Evolutionary conservation across 2,888 invertebrate genomes (phyloP).

Genomic region (Drosophila monieri): DNA sequence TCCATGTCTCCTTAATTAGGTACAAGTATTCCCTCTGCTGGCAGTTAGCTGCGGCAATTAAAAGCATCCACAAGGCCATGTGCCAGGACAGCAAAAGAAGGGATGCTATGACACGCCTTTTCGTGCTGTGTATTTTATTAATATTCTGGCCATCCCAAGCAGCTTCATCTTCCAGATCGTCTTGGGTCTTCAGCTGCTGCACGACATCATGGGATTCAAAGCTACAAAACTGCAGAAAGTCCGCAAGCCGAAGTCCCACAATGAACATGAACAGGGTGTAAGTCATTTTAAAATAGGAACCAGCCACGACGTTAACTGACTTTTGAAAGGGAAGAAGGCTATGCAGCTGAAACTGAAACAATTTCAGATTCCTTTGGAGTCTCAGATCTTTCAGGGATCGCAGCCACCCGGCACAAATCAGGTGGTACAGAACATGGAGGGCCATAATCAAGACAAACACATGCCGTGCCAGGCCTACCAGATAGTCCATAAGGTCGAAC

Average conservation of each 20-base stretch:
- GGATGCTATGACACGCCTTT: not conserved
- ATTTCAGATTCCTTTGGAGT: not conserved
- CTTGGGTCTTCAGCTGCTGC: conserved; percentile 10
- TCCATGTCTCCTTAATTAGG: conserved; percentile 6
- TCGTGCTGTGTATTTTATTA: not conserved
- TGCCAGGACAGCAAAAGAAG: conserved; percentile 37
- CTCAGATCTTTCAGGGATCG: conserved; percentile 32
- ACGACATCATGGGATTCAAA: conserved; percentile 28
- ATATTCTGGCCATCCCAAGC: conserved; percentile 31
- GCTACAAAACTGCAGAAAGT: conserved; percentile 9
- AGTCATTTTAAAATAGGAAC: conserved; percentile 41
- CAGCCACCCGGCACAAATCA: conserved; percentile 48
- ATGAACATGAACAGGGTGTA: conserved; percentile 20
- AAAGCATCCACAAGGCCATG: conserved; percentile 31
- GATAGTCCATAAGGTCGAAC: not conserved
- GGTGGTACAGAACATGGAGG: conserved; percentile 41
- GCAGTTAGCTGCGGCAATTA: conserved; percentile 44
- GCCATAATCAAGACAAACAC: conserved; percentile 23
- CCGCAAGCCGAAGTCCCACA: conserved; percentile 17
- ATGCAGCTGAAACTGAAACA: conserved; percentile 13
- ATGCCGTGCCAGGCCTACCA: conserved; percentile 19
- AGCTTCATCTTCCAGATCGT: conserved; percentile 47
- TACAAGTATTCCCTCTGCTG: conserved; percentile 37
- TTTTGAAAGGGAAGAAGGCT: conserved; percentile 8
- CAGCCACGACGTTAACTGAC: conserved; percentile 39